These are phyloP conservation scores for Orbicella faveolata DNA, from an alignment of 64 coral and sea anemone genomes.

Conservation along the genomic window DNA sequence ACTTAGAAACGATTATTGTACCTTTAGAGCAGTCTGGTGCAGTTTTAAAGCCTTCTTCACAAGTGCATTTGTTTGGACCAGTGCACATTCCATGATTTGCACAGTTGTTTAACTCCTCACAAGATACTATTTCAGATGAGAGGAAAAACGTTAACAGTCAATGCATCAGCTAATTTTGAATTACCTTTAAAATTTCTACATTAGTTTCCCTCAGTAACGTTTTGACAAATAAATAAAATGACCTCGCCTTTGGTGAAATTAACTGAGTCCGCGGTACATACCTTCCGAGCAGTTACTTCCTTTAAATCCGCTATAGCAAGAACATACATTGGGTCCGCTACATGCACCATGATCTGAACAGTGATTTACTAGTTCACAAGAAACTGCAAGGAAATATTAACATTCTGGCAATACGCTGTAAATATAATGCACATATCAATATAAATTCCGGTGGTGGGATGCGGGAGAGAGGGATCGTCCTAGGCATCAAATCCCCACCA, in stretches of 20 bases:
- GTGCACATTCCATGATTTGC: slow-evolving; percentile 59
- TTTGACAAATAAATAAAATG: too few relatives aligned
- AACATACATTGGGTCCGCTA: slow-evolving; percentile 49
- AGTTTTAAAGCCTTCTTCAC: slow-evolving; percentile 41
- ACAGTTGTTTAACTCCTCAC: slow-evolving; percentile 62
- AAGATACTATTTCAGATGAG: slow-evolving; percentile 34
- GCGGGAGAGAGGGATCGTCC: too few relatives aligned
- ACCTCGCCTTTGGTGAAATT: too few relatives aligned
- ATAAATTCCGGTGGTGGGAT: too few relatives aligned
- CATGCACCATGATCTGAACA: slow-evolving; percentile 62
- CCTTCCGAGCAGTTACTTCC: slow-evolving; percentile 67
- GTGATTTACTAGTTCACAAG: slow-evolving; percentile 56
- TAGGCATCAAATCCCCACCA: too few relatives aligned
- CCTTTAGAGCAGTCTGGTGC: slow-evolving; percentile 60
- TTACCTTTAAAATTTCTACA: too few relatives aligned
- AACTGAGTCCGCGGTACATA: background rate
- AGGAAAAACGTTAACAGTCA: background rate
- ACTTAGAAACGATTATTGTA: background rate
- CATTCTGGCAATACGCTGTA: too few relatives aligned
- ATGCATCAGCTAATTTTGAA: too few relatives aligned
- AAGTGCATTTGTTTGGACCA: slow-evolving; percentile 50
- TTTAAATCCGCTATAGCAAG: slow-evolving; percentile 56
- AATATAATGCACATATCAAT: too few relatives aligned
- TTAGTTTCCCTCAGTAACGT: too few relatives aligned
- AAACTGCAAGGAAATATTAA: slow-evolving; percentile 20